Conservation (phyloP, 2,888 invertebrate species). For the Hypercompe scribonia region DNA sequence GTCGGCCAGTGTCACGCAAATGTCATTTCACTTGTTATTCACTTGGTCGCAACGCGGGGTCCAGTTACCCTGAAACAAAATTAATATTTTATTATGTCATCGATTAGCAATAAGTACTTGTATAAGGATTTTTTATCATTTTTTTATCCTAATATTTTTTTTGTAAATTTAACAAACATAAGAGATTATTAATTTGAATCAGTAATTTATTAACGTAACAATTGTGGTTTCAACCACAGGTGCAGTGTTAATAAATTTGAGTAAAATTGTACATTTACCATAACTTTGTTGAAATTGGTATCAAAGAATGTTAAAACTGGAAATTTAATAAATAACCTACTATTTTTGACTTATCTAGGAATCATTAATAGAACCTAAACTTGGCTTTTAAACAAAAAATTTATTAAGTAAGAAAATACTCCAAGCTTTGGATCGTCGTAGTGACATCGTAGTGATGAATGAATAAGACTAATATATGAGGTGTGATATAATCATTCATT, state of each 20-base stretch:
- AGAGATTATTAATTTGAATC: not conserved
- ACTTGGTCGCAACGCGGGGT: conserved; percentile 49
- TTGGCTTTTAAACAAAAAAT: no score
- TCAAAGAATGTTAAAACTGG: not conserved
- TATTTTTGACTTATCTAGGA: not conserved
- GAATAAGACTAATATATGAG: no score
- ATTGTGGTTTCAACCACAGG: no score
- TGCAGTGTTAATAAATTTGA: not conserved
- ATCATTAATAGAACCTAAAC: not conserved
- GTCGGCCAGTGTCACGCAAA: conserved; percentile 66
- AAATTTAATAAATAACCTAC: not conserved
- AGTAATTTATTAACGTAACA: no score
- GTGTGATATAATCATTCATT: no score
- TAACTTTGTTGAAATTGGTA: not conserved
- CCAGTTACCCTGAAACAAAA: conserved; percentile 61
- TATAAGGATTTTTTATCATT: not conserved
- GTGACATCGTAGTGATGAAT: no score
- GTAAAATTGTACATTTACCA: not conserved
- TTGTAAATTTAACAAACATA: not conserved
- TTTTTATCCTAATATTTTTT: no score
- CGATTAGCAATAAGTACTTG: conserved; percentile 2
- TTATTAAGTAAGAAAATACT: no score
- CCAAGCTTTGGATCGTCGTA: not conserved
- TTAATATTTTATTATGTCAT: conserved; percentile 42
- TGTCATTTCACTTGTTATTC: conserved; percentile 63